Base-by-base conservation (phyloP, 2,888 invertebrate genomes). In the Malacosoma neustria region DNA sequence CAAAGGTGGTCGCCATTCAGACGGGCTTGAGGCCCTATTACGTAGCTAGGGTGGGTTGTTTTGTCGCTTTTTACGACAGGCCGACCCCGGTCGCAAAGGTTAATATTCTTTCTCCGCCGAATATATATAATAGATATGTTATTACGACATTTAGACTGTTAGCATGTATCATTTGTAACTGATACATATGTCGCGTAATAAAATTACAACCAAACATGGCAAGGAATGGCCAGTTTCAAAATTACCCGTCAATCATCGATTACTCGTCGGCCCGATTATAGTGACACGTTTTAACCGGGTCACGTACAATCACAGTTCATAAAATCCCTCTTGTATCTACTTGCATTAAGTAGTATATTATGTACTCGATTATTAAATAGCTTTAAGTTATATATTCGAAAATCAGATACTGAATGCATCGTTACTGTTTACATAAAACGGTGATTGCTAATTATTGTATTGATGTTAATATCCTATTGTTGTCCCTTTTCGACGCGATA, bases 361-460 rank as follows among this genome's bases (percentile, higher is more conserved):
- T n/a, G n/a, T n/a, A 51, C 49, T 42, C 45, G 45, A 44, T 46
- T 40, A 46, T 34, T 38, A 46, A 42, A 49, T 38, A 54, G 48
- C 53, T 54, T 30, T 41, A 43, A 57, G 52, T 53, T 48, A 51
- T 55, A 56, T 60, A 48, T 47, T 46, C 51, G 49, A 58, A 64
- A 72, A 69, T 64, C 60, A 61, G 47, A 39, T 40, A 40, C 43
- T 49, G 50, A 54, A 51, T 54, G 49, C 57, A 46, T 49, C 46
- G 38, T 43, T 57, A 22, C 49, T 75, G 70, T 77, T 79, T 76
- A 68, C 72, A 71, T 66, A 64, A 68, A 61, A 52, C 61, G 55
- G 63, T 57, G 58, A 64, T 63, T 62, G 66, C 67, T 71, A 70
- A 79, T 76, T 74, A 72, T 61, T 55, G 57, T 50, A 59, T 56